Evolutionary conservation across 2,113 vertebrate genomes (phyloP), one percentile per base, ranked within the genome.

Genomic region (Scatophagus argus): DNA sequence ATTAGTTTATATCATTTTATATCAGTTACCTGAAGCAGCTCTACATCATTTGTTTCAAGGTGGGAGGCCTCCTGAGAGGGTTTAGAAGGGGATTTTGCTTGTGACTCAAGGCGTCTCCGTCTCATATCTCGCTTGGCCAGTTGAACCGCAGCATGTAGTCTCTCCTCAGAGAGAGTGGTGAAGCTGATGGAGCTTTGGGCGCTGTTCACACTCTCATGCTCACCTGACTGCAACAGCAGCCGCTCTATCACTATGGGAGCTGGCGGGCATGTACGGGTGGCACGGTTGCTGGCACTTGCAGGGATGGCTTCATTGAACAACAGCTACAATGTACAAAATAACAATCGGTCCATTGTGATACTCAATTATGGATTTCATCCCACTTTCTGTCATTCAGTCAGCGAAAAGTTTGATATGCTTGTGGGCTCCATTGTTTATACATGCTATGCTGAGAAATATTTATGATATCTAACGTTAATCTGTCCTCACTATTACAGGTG

Each of bases 191-290:
- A 95, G 74, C 91, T 93, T 63, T 66, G 82, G 27, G 70, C n/a
- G 49, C 84, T 93, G 39, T 82, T 54, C n/a, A 70, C 74, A 2
- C 89, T 75, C 43, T 88, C 90, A 29, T 44, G 69, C 75, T 61
- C 17, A 2, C 77, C 49, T 4, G 73, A 8, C 61, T 1, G 65
- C 14, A 83, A 76, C 1, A 88, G 88, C 82, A 98, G 88, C 82
- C 96, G 98, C 89, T 99, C 97, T 39, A 99, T 97, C 87, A 95
- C 65, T 79, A 99, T 96, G 60, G 96, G 96, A 27, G 64, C 77
- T 3, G 97, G 97, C 13, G 79, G 92, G 67, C 84, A 85, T 9
- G 95, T 95, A 12, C 69, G 90, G 71, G 94, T 79, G 49, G 95
- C 95, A 79, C 97, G 91, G 88, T 96, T 97, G 41, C 87, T 85